phyloP scores from a whole-genome alignment of 64 coral and sea anemone genomes.

The Pachyseris speciosa region DNA sequence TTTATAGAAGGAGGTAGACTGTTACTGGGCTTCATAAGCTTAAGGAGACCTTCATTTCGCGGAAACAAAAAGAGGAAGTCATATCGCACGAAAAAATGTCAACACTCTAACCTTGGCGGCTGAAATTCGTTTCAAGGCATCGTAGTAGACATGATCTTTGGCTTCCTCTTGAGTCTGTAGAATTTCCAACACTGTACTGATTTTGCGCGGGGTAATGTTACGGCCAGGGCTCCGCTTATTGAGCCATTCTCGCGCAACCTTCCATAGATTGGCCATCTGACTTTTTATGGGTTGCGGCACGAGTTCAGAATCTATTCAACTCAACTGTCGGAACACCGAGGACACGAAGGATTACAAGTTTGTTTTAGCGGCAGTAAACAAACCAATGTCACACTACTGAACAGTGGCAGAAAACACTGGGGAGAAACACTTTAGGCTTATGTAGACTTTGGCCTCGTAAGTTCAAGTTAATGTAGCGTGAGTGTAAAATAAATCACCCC shows the following conservation, averaged over 20 bases:
- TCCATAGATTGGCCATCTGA: conserved; percentile 28
- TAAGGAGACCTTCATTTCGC: too few relatives aligned
- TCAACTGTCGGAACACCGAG: background rate
- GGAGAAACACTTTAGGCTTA: background rate
- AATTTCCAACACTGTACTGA: conserved; percentile 34
- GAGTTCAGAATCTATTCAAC: background rate
- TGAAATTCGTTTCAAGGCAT: conserved; percentile 62
- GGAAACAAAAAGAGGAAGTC: background rate
- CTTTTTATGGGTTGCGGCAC: background rate
- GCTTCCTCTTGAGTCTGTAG: conserved; percentile 65
- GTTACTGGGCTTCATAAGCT: too few relatives aligned
- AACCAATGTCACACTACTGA: conserved; percentile 23
- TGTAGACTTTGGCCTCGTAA: background rate
- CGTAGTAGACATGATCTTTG: conserved; percentile 69
- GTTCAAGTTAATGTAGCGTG: background rate
- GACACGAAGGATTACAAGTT: background rate
- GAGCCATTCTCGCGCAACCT: conserved; percentile 23
- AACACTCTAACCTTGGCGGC: conserved; percentile 15
- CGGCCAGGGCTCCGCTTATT: background rate
- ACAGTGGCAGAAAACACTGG: background rate
- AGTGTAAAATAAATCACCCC: background rate
- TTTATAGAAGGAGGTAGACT: too few relatives aligned
- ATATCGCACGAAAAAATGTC: background rate
- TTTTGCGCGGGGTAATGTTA: background rate
- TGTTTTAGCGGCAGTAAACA: background rate